Evolutionary conservation across 2,888 invertebrate species (phyloP).

Genomic region (Lithophane leautieri): DNA sequence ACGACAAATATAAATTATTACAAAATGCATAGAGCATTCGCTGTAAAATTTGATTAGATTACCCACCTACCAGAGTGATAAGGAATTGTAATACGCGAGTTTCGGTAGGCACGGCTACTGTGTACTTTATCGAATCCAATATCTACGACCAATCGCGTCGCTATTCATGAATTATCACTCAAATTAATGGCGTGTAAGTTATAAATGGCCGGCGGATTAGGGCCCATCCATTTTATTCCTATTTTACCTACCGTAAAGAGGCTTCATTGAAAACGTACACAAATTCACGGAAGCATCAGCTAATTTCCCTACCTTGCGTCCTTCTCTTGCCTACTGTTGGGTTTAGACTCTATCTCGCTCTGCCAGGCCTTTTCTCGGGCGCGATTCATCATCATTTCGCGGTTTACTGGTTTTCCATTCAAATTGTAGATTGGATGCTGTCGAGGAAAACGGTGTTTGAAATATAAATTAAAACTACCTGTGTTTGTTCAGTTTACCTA

Average conservation of each 20-base stretch:
- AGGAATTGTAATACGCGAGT: constrained; percentile 65
- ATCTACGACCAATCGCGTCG: constrained; percentile 86
- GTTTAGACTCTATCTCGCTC: constrained; percentile 76
- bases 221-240: constrained; percentile 89
- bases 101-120: constrained; percentile 74
- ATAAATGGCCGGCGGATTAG: constrained; percentile 90
- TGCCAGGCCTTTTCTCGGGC: constrained; percentile 82
- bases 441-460: constrained; percentile 69
- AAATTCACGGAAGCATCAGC: constrained; percentile 89
- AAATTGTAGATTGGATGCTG: constrained; percentile 77
- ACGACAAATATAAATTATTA: constrained; percentile 46
- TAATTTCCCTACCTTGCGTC: constrained; percentile 85
- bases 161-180: constrained; percentile 88
- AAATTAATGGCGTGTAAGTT: constrained; percentile 91
- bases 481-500: constrained; percentile 31
- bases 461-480: constrained; percentile 66
- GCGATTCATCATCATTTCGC: constrained; percentile 91
- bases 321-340: constrained; percentile 72
- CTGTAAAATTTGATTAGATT: constrained; percentile 76
- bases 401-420: constrained; percentile 90
- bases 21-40: constrained; percentile 63
- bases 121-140: constrained; percentile 76
- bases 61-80: constrained; percentile 71
- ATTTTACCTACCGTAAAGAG: constrained; percentile 90
- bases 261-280: constrained; percentile 90